phyloP scores from a whole-genome alignment of 2,888 invertebrate species.

The Ashinkailepas kermadecensis region DNA sequence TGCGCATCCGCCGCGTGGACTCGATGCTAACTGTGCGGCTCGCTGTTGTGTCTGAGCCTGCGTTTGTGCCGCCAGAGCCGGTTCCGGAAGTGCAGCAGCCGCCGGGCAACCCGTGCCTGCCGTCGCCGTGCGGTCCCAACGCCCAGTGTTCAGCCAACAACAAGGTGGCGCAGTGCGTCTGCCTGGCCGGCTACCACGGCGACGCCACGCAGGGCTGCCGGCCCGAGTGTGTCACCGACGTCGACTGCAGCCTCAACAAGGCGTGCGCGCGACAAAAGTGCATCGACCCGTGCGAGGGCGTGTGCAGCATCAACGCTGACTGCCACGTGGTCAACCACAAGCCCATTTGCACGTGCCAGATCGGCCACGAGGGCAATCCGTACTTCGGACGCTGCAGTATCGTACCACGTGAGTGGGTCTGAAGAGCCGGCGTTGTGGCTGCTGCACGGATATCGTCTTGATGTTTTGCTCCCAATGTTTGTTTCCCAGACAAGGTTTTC shows the following conservation, averaged over 20 bases:
- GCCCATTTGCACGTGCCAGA: slow-evolving; percentile 81
- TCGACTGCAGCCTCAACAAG: slow-evolving; percentile 67
- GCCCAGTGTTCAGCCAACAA: slow-evolving; percentile 55
- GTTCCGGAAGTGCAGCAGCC: not conserved
- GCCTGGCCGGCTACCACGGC: slow-evolving; percentile 60
- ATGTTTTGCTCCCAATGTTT: not conserved
- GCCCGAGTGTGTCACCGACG: slow-evolving; percentile 65
- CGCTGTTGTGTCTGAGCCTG: too few relatives aligned
- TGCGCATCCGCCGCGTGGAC: too few relatives aligned
- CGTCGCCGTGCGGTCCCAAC: slow-evolving; percentile 72
- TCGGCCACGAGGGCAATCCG: slow-evolving; percentile 83
- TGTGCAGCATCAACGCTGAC: slow-evolving; percentile 46
- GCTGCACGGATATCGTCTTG: not conserved
- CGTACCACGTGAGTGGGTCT: not conserved
- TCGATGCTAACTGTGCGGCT: too few relatives aligned
- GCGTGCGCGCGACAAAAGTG: slow-evolving; percentile 74
- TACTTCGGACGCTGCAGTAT: slow-evolving; percentile 67
- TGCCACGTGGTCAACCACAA: slow-evolving; percentile 83
- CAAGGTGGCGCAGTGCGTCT: slow-evolving; percentile 61
- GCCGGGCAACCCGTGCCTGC: slow-evolving; percentile 55
- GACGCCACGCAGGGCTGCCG: slow-evolving; percentile 51
- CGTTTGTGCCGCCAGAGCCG: not conserved
- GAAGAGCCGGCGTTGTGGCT: too few relatives aligned
- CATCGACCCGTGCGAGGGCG: slow-evolving; percentile 62
- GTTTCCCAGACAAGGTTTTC: not conserved